Evolutionary conservation across 1,140 invertebrate genomes (phyloP).

Genomic region (Meteorus sp.): DNA sequence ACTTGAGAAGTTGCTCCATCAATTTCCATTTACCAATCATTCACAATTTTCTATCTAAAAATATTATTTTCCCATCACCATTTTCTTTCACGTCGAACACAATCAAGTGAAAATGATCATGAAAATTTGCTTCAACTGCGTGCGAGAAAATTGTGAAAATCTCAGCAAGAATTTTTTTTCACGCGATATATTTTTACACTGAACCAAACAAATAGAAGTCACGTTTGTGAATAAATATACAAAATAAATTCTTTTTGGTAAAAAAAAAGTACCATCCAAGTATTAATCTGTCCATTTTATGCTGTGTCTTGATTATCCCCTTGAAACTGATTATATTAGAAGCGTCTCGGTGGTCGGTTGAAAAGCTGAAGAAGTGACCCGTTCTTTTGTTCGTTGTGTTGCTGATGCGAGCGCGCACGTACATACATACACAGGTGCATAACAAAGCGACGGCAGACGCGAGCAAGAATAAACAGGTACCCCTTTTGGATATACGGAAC

Average conservation of each 20-base stretch:
- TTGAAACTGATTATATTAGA: constrained; percentile 1
- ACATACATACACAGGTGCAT: constrained; percentile 39
- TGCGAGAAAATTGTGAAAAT: too few species aligned
- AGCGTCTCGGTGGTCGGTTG: constrained; percentile 31
- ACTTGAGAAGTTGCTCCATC: too few species aligned
- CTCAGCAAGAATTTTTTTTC: too few species aligned
- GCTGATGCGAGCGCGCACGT: too few species aligned
- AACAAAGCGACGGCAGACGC: background rate
- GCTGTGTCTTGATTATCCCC: background rate
- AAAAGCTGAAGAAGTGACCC: constrained; percentile 34
- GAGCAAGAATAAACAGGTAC: constrained; percentile 5
- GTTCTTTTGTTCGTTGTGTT: constrained; percentile 45
- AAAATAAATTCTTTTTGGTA: background rate
- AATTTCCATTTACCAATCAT: too few species aligned
- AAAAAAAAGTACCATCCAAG: background rate
- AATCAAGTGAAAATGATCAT: too few species aligned
- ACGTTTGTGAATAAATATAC: background rate
- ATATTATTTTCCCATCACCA: too few species aligned
- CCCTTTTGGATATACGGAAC: constrained; percentile 7
- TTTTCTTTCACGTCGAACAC: too few species aligned
- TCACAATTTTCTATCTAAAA: too few species aligned
- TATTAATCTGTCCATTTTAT: background rate
- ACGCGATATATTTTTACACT: too few species aligned
- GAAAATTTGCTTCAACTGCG: too few species aligned
- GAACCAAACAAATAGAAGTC: too few species aligned